phyloP scores from a whole-genome alignment of 1,140 invertebrate species.

The Drosophila ananassae region DNA sequence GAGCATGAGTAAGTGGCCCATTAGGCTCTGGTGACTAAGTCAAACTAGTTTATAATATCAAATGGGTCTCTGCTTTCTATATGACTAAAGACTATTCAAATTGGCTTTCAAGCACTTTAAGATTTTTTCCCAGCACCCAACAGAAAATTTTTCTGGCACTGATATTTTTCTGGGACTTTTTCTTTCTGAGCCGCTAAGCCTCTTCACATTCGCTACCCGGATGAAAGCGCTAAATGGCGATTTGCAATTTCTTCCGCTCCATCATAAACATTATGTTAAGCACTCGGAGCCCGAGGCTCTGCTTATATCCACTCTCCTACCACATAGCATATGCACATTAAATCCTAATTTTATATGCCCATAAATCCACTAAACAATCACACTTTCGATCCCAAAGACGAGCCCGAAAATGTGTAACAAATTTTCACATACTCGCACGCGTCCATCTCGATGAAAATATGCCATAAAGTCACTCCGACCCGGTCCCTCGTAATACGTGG shows the following conservation, averaged over 20 bases:
- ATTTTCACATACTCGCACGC: conserved; percentile 78
- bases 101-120: background rate
- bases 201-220: conserved; percentile 2
- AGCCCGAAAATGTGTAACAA: conserved; percentile 71
- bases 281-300: conserved; percentile 37
- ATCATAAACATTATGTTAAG: conserved; percentile 79
- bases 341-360: conserved; percentile 80
- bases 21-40: conserved; percentile 53
- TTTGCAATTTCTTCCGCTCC: conserved; percentile 57
- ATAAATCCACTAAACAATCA: conserved; percentile 81
- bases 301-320: conserved; percentile 66
- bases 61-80: background rate
- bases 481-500: conserved; percentile 9
- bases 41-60: conserved; percentile 48
- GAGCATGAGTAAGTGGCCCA: conserved; percentile 58
- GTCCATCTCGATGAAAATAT: conserved; percentile 66
- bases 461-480: conserved; percentile 66
- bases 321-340: conserved; percentile 77
- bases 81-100: conserved; percentile 26
- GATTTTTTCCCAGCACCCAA: background rate
- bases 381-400: conserved; percentile 61
- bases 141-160: background rate
- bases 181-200: conserved; percentile 1
- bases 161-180: conserved; percentile 5
- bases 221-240: conserved; percentile 48